phyloP scores from a whole-genome alignment of 2,888 invertebrate genomes.

The Brenthis daphne region DNA sequence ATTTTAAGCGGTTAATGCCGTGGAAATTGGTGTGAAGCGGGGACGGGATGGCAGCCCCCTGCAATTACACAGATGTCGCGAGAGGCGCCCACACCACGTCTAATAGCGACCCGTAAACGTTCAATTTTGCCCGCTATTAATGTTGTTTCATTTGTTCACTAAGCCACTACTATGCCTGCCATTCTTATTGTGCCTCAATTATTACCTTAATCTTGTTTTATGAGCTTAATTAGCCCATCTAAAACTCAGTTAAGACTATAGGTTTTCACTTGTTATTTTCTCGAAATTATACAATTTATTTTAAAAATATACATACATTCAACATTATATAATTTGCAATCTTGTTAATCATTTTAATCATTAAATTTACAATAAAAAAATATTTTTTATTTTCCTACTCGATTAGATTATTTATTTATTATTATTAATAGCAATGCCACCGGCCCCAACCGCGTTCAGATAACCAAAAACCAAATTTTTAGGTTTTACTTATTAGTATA shows the following conservation, averaged over 20 bases:
- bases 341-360: too few relatives aligned
- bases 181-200: slow-evolving; percentile 23
- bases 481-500: too few relatives aligned
- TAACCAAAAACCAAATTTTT: too few relatives aligned
- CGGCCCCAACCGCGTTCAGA: too few relatives aligned
- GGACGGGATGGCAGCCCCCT: slow-evolving; percentile 59
- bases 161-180: slow-evolving; percentile 28
- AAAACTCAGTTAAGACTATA: background rate
- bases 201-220: slow-evolving; percentile 8
- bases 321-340: too few relatives aligned
- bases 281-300: too few relatives aligned
- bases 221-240: background rate
- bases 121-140: slow-evolving; percentile 49
- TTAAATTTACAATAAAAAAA: too few relatives aligned
- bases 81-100: slow-evolving; percentile 49
- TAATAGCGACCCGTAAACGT: slow-evolving; percentile 52
- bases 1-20: slow-evolving; percentile 72
- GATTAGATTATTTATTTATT: too few relatives aligned
- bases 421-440: too few relatives aligned
- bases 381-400: too few relatives aligned
- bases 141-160: slow-evolving; percentile 44
- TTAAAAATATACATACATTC: too few relatives aligned
- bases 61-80: slow-evolving; percentile 73
- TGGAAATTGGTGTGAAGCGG: slow-evolving; percentile 70
- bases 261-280: background rate